phyloP scores from a whole-genome alignment of 92 coral and sea anemone species.

The Pocillopora meandrina region DNA sequence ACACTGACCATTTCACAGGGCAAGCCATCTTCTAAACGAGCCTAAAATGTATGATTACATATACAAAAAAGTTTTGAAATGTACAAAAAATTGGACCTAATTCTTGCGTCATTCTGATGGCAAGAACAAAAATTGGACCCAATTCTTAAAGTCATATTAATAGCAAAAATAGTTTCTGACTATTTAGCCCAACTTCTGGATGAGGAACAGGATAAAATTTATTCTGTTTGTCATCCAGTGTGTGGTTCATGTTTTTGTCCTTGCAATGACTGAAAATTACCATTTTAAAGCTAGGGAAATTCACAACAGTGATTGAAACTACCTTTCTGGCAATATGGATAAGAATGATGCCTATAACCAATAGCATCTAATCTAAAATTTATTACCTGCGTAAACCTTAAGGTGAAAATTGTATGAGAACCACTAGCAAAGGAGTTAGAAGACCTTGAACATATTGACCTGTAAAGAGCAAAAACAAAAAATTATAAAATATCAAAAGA shows the following conservation, averaged over 20 bases:
- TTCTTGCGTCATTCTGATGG: background rate
- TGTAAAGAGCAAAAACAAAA: slow-evolving; percentile 1
- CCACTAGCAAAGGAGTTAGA: slow-evolving; percentile 87
- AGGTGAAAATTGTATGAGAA: slow-evolving; percentile 90
- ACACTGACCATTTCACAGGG: slow-evolving; percentile 93
- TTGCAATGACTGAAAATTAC: no score
- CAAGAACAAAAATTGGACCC: background rate
- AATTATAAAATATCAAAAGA: background rate
- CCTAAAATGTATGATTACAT: slow-evolving; percentile 50
- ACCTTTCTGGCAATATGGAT: no score
- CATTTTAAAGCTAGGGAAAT: background rate
- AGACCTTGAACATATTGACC: slow-evolving; percentile 86
- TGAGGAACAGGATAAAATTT: no score
- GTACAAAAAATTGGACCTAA: background rate
- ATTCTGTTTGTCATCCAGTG: no score
- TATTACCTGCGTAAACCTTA: slow-evolving; percentile 90
- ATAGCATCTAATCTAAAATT: no score
- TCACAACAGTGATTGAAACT: background rate
- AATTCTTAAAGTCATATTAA: background rate
- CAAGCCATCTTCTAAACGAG: slow-evolving; percentile 81
- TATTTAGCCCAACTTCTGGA: no score
- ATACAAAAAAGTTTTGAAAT: background rate
- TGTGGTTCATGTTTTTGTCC: no score
- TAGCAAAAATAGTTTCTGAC: no score
- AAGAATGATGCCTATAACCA: no score